Base-by-base conservation (phyloP, 2,888 invertebrate species). In the Rapana venosa region DNA sequence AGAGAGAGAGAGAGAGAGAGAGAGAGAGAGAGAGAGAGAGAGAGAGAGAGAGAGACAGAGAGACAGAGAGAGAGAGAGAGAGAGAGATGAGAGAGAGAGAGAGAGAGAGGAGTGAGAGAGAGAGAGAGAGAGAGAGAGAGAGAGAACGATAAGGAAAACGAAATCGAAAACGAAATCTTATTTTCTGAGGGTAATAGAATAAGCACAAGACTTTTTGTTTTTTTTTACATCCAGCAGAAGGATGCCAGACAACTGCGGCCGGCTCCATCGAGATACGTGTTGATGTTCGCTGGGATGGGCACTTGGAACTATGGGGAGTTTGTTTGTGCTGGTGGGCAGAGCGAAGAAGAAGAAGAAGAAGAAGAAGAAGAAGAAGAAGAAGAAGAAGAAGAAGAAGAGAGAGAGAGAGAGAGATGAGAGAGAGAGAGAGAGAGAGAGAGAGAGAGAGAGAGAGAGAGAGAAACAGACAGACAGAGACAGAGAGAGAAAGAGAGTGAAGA, bases 401-500 rank as follows among this genome's bases (percentile, higher is more conserved):
- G 61, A 17, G 61, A 17, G 61, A 17, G 61, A 17, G 61, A 17
- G 61, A 17, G n/a, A 22, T 11, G 74, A 26, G 74, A 74, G 74
- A 74, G 74, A 74, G 22, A 74, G 74, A 26, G 74, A 26, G 26
- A 26, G 26, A 26, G 26, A 26, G 26, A 74, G 22, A 74, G 74
- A 74, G 74, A 74, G 74, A 74, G 74, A 74, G 74, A 74, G 74
- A 74, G 17, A 77, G n/a, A 77, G n/a, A 77, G 74, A 77, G n/a
- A 77, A 1, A 77, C 22, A 74, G 74, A 74, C 22, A 26, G 74
- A 74, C 13, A 77, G 30, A 77, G 26, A 77, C 20, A 66, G 61
- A 66, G 66, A 66, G 66, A 66, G 26, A 26, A 66, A 66, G 26
- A 22, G 26, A 66, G 13, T 26, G n/a, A 66, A 17, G 17, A 17